Conservation (phyloP, 2,888 invertebrate genomes). For the Panzeria rudis region DNA sequence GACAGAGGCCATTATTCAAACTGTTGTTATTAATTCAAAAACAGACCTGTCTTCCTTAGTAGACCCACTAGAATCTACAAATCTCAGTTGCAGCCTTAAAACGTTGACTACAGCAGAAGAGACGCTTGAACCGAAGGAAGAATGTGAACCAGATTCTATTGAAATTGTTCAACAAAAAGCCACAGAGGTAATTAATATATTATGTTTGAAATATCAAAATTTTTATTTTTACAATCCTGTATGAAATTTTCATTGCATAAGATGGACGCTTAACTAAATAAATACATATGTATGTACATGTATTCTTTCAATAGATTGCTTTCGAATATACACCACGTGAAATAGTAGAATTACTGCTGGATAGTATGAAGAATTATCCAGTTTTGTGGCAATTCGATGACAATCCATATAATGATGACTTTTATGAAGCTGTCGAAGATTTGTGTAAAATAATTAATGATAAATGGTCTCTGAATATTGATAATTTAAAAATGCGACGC, state of each 20-base stretch:
- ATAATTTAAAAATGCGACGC: slow-evolving; percentile 45
- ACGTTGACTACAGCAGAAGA: neutral
- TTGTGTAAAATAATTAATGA: slow-evolving; percentile 46
- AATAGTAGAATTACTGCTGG: slow-evolving; percentile 32
- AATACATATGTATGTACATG: too few species aligned
- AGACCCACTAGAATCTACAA: neutral
- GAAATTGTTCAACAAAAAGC: neutral
- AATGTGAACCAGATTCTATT: neutral
- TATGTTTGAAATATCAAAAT: too few species aligned
- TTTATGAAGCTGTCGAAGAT: slow-evolving; percentile 37
- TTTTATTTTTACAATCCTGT: too few species aligned
- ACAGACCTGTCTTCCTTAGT: neutral
- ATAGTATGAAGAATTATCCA: slow-evolving; percentile 46
- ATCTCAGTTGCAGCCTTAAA: slow-evolving; percentile 15
- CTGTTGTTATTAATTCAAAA: neutral
- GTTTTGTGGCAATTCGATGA: slow-evolving; percentile 54
- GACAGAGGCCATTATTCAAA: neutral
- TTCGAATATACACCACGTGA: slow-evolving; percentile 45
- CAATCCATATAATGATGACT: slow-evolving; percentile 22
- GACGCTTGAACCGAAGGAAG: neutral
- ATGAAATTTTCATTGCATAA: too few species aligned
- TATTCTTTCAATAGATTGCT: slow-evolving; percentile 23
- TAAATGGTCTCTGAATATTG: slow-evolving; percentile 34
- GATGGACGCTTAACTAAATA: too few species aligned
- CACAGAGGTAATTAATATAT: slow-evolving; percentile 40